Evolutionary conservation across 2,113 vertebrate species (phyloP).

Genomic region (Phyllopteryx taeniolatus): DNA sequence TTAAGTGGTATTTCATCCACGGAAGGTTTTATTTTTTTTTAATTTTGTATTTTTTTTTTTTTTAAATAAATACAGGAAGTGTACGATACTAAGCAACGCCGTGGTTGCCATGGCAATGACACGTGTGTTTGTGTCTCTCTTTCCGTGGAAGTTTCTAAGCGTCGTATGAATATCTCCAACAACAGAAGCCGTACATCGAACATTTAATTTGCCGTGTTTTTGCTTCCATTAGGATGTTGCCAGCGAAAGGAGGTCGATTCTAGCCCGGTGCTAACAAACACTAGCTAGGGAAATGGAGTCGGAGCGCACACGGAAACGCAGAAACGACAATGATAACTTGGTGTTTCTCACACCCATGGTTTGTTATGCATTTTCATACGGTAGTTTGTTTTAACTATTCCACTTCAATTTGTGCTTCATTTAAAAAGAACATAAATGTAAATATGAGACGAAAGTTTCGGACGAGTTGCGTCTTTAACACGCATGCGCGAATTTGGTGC

Average conservation of each 20-base stretch:
- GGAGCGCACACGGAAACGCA: slow-evolving; percentile 42
- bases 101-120: slow-evolving; percentile 41
- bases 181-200: no score
- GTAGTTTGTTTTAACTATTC: neutral
- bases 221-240: neutral
- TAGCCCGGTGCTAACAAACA: neutral
- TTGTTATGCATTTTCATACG: neutral
- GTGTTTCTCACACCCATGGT: slow-evolving; percentile 61
- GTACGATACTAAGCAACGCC: slow-evolving; percentile 31
- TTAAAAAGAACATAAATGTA: neutral
- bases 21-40: neutral
- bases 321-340: slow-evolving; percentile 20
- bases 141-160: neutral
- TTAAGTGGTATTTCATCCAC: slow-evolving; percentile 8
- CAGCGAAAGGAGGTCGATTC: neutral
- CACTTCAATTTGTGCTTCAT: neutral
- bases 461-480: no score
- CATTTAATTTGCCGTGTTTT: neutral
- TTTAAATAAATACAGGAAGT: slow-evolving; percentile 48
- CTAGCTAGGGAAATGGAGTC: slow-evolving; percentile 28
- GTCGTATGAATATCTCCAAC: neutral
- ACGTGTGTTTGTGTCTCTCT: slow-evolving; percentile 5
- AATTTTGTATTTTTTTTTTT: slow-evolving; percentile 14
- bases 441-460: no score
- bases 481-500: no score